Conservation (phyloP, 1,140 invertebrate genomes). For the Atta colombica region DNA sequence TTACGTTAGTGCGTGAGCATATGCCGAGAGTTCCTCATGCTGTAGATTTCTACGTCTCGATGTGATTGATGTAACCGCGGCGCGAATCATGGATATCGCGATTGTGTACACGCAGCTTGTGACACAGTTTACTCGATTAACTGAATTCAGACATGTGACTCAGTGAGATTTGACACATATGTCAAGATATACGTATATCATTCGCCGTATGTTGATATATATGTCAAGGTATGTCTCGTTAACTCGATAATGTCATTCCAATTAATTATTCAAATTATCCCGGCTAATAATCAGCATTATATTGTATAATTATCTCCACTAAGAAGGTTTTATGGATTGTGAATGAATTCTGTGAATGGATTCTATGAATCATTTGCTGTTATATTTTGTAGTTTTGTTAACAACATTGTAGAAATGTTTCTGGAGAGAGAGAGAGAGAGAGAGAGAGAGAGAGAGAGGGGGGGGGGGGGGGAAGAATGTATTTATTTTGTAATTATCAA, state of each 20-base stretch:
- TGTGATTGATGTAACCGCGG: constrained; percentile 35
- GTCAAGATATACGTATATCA: constrained; percentile 35
- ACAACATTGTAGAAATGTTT: neutral
- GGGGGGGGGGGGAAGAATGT: neutral
- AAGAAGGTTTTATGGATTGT: neutral
- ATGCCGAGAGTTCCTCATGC: neutral
- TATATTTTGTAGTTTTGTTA: neutral
- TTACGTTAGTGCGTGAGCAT: constrained; percentile 15
- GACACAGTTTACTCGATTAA: constrained; percentile 41
- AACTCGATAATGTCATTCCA: constrained; percentile 19
- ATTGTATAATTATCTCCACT: neutral
- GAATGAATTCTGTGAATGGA: neutral
- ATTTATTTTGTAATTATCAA: neutral
- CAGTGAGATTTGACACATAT: constrained; percentile 39
- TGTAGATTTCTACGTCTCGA: constrained; percentile 5
- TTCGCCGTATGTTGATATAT: neutral
- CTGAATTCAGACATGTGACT: constrained; percentile 40
- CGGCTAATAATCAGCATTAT: constrained; percentile 12
- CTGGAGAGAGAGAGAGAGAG: neutral
- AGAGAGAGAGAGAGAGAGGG: neutral
- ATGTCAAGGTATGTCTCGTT: constrained; percentile 30
- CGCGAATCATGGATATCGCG: constrained; percentile 25
- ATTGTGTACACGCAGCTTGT: constrained; percentile 5
- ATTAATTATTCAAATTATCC: constrained; percentile 1
- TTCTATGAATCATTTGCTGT: neutral